A percentile compares a stretch with the other conserved stretches of the same genome.
These are phyloP conservation scores for Oenanthe melanoleuca DNA, from an alignment of 2,113 vertebrate species.

Conservation along the genomic window DNA sequence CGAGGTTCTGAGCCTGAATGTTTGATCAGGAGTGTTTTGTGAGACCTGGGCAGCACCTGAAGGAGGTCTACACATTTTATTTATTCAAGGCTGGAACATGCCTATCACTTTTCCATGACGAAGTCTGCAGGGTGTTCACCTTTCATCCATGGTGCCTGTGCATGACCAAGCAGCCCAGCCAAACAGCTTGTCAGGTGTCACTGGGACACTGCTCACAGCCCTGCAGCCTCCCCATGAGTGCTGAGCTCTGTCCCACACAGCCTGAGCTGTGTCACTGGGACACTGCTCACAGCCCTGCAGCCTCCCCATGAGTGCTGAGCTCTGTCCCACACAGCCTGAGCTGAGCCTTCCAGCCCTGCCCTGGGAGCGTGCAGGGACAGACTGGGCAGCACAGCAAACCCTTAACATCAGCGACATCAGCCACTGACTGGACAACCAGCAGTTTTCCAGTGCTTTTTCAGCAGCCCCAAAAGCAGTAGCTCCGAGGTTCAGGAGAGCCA, in stretches of 20 bases:
- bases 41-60: background rate
- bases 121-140: background rate
- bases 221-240: fast-evolving
- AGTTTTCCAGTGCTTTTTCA: background rate
- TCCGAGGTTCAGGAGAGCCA: background rate
- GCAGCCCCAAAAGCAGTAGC: background rate
- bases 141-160: background rate
- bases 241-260: background rate
- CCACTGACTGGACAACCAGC: background rate
- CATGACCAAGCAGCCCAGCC: background rate
- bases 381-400: background rate
- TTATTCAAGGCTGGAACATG: background rate
- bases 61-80: background rate
- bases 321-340: background rate
- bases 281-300: background rate
- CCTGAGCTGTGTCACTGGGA: background rate
- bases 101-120: background rate
- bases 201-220: background rate
- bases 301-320: fast-evolving
- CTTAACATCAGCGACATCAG: background rate
- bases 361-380: background rate
- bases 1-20: background rate
- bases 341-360: background rate
- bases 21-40: background rate
- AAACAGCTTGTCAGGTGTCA: fast-evolving